Evolutionary conservation across 2,113 vertebrate genomes (phyloP).

Genomic region (Mixornis gularis): DNA sequence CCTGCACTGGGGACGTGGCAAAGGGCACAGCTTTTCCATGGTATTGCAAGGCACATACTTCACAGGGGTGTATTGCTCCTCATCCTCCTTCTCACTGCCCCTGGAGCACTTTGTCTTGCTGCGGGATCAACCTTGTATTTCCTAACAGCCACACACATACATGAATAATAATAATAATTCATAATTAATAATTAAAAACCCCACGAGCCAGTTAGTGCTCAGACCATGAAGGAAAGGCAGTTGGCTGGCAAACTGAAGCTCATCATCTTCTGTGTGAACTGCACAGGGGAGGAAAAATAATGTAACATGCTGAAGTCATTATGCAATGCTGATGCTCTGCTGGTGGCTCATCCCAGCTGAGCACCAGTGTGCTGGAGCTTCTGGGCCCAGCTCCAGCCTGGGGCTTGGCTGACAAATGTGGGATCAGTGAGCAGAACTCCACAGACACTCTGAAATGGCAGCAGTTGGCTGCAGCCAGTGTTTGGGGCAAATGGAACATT

Average conservation of each 20-base stretch:
- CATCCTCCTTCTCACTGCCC: neutral
- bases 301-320: slow-evolving; percentile 19
- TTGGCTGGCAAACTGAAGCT: neutral
- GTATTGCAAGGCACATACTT: slow-evolving; percentile 28
- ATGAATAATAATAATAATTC: neutral
- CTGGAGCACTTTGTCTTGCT: neutral
- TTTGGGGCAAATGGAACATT: fast-evolving
- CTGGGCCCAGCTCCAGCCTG: neutral
- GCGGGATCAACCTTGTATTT: neutral
- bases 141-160: neutral
- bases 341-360: neutral
- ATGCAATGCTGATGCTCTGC: neutral
- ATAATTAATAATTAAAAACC: neutral
- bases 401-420: neutral
- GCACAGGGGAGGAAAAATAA: neutral
- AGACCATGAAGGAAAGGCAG: neutral
- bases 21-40: slow-evolving; percentile 20
- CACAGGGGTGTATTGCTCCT: neutral
- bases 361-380: neutral
- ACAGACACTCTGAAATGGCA: neutral
- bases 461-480: neutral
- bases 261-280: neutral
- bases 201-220: neutral
- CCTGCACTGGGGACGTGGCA: slow-evolving; percentile 16
- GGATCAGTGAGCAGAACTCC: neutral